Evolutionary conservation across 2,113 vertebrate genomes (phyloP).

Genomic region (Myiagra hebetior): DNA sequence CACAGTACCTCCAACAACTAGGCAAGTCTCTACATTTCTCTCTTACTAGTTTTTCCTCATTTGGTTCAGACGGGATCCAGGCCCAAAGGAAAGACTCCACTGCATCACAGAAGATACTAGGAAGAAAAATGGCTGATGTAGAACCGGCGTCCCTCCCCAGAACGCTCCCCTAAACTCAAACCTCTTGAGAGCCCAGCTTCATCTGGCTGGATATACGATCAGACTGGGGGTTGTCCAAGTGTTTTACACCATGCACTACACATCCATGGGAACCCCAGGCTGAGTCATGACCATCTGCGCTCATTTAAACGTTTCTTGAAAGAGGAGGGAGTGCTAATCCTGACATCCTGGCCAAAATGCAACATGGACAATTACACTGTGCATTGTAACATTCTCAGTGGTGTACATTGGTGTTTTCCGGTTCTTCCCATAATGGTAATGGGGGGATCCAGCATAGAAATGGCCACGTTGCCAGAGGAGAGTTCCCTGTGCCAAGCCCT

Average conservation of each 20-base stretch:
- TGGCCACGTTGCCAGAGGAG: not conserved
- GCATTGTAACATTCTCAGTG: not conserved
- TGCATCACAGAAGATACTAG: not conserved
- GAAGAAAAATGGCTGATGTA: not conserved
- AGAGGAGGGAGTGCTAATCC: constrained; percentile 22
- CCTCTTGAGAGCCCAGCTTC: not conserved
- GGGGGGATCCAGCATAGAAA: not conserved
- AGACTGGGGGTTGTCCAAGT: constrained; percentile 15
- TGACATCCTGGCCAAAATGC: not conserved
- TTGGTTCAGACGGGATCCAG: not conserved
- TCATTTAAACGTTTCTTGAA: constrained; percentile 50
- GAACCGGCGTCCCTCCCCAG: not conserved
- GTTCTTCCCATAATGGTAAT: not conserved
- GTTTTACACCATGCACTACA: constrained; percentile 18
- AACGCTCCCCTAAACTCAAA: not conserved
- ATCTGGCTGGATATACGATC: constrained; percentile 9
- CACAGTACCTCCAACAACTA: not conserved
- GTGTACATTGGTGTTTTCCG: not conserved
- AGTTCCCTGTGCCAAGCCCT: not conserved
- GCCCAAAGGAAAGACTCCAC: not conserved
- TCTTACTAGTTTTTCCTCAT: not conserved
- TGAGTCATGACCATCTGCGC: constrained; percentile 41
- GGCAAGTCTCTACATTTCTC: not conserved
- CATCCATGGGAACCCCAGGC: constrained; percentile 26
- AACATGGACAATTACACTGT: not conserved